These are phyloP conservation scores for Machaerirhynchus nigripectus DNA, from an alignment of 2,113 vertebrate species.

Conservation along the genomic window DNA sequence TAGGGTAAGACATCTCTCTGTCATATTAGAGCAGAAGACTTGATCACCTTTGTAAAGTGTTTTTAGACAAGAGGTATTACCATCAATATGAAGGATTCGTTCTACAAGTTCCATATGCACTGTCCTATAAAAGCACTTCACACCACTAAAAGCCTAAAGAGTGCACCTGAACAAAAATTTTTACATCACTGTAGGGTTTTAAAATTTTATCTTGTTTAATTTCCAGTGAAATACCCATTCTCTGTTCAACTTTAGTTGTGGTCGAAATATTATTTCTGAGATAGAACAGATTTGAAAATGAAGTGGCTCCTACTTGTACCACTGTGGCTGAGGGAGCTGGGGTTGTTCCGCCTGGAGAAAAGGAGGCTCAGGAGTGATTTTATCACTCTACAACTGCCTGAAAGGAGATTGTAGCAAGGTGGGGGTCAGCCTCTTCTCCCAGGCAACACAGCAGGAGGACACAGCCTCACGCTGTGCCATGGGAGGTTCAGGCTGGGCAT, in stretches of 20 bases:
- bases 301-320: neutral
- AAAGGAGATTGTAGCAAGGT: neutral
- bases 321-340: accelerated
- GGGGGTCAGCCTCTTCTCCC: neutral
- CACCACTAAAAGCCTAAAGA: neutral
- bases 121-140: neutral
- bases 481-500: neutral
- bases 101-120: neutral
- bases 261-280: neutral
- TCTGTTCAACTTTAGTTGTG: neutral
- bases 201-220: neutral
- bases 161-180: neutral
- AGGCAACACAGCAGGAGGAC: accelerated
- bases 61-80: neutral
- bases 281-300: neutral
- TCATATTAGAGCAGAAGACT: neutral
- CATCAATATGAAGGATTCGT: neutral
- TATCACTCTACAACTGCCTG: neutral
- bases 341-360: neutral
- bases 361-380: neutral
- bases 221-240: neutral
- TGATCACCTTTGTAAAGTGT: neutral
- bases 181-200: neutral
- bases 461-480: neutral
- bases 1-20: neutral